Base-by-base conservation (phyloP, 2,113 vertebrate species). In the Dascyllus trimaculatus region DNA sequence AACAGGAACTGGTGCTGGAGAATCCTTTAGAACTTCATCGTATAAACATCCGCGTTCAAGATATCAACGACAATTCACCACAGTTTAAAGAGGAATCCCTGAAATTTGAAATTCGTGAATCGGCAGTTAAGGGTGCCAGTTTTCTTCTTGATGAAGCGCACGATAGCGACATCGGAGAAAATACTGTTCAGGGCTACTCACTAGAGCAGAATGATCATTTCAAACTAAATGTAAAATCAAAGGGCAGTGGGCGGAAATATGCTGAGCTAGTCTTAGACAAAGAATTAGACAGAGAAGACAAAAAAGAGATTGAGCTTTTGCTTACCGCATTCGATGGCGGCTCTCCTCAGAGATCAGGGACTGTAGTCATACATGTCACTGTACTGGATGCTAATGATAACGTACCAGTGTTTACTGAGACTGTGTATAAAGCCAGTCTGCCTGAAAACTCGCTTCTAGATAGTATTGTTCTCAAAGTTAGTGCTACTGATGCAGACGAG, bases 401-500 rank as follows among this genome's bases (percentile, higher is more conserved):
- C 56, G 24, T 85, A 19, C 91, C 91, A n/a, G 71, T 76, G 46
- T 86, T 92, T 40, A 71, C 61, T 10, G 49, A 81, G 80, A 59
- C 48, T 22, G 43, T 86, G 24, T 90, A 88, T 76, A 43, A 90
- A 85, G 88, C 84, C 69, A 82, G 78, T 79, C 71, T 89, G 49
- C 78, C 78, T 54, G 87, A 89, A 76, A 89, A 86, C 74, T 72
- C 84, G 24, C 81, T 75, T 26, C 2, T 43, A 10, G 63, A 68
- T 4, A 84, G 75, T 11, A n/a, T 80, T 0, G 85, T 92, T 45
- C 63, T 95, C 40, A 86, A 61, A 10, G 88, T 96, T 0, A 95
- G 90, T 14, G 96, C 96, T 2, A 92, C 85, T 10, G 96, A 96
- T 78, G 85, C 64, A 60, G 96, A 96, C 59, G 94, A 95, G 29